phyloP scores from a whole-genome alignment of 2,888 invertebrate genomes.

The Agriopis marginaria region DNA sequence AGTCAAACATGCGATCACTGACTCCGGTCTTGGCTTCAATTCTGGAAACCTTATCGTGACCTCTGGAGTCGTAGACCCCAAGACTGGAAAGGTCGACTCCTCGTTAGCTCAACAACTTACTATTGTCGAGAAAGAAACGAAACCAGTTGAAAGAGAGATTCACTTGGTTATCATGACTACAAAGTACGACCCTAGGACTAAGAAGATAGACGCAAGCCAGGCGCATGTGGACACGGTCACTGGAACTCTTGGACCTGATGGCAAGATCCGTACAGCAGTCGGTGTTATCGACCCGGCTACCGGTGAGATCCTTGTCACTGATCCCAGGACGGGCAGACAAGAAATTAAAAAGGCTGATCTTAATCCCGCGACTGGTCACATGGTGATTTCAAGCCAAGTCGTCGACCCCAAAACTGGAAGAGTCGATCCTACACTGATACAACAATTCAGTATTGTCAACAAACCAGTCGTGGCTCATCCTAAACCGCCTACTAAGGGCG shows the following conservation, averaged over 20 bases:
- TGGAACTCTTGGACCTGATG: constrained; percentile 84
- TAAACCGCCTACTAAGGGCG: constrained; percentile 75
- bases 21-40: constrained; percentile 84
- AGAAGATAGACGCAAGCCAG: constrained; percentile 76
- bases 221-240: constrained; percentile 85
- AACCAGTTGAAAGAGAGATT: constrained; percentile 79
- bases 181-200: constrained; percentile 86
- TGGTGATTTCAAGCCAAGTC: constrained; percentile 84
- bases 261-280: constrained; percentile 86
- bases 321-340: constrained; percentile 79
- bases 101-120: constrained; percentile 85
- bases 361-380: constrained; percentile 85
- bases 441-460: constrained; percentile 80
- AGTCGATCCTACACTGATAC: constrained; percentile 85
- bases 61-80: constrained; percentile 85
- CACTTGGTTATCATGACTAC: constrained; percentile 88
- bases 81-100: constrained; percentile 85
- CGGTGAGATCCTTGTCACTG: constrained; percentile 81
- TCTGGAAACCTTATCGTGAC: constrained; percentile 83
- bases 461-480: constrained; percentile 74
- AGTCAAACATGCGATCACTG: constrained; percentile 81
- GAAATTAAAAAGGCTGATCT: constrained; percentile 86
- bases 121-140: constrained; percentile 77
- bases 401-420: constrained; percentile 87
- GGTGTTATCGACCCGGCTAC: constrained; percentile 88